Conservation (phyloP, 2,888 invertebrate genomes). For the Papilio demoleus region DNA sequence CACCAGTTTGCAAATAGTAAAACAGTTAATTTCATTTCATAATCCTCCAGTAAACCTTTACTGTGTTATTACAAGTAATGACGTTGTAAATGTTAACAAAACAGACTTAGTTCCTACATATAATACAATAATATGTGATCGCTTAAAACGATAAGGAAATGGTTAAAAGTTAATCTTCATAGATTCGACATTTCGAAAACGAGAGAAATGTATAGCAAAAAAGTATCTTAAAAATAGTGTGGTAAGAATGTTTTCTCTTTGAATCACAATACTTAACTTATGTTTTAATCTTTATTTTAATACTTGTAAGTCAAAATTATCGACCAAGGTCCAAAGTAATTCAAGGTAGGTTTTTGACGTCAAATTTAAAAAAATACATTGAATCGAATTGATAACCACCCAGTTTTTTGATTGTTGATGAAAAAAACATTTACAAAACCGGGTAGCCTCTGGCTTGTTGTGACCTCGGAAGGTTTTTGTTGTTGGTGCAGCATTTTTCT, state of each 20-base stretch:
- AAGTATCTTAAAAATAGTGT: no score
- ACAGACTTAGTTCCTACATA: background rate
- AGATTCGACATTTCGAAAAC: no score
- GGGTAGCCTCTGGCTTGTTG: background rate
- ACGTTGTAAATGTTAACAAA: background rate
- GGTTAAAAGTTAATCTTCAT: no score
- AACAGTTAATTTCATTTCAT: constrained; percentile 3
- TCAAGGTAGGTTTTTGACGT: no score
- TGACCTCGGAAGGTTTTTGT: constrained; percentile 16
- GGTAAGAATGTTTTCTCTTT: no score
- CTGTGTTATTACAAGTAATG: background rate
- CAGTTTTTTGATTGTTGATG: background rate
- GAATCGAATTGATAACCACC: background rate
- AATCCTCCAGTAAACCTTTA: background rate
- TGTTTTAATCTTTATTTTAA: no score
- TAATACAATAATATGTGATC: no score
- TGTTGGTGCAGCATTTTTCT: constrained; percentile 9
- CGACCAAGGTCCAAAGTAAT: no score
- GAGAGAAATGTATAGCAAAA: no score
- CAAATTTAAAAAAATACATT: background rate
- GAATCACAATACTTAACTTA: no score
- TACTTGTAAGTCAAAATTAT: no score
- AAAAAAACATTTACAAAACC: background rate
- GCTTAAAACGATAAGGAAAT: no score
- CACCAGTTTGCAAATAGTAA: constrained; percentile 2